Evolutionary conservation across 2,888 invertebrate species (phyloP), one percentile per base, ranked within the genome.

Genomic region (Trimorus sp.): DNA sequence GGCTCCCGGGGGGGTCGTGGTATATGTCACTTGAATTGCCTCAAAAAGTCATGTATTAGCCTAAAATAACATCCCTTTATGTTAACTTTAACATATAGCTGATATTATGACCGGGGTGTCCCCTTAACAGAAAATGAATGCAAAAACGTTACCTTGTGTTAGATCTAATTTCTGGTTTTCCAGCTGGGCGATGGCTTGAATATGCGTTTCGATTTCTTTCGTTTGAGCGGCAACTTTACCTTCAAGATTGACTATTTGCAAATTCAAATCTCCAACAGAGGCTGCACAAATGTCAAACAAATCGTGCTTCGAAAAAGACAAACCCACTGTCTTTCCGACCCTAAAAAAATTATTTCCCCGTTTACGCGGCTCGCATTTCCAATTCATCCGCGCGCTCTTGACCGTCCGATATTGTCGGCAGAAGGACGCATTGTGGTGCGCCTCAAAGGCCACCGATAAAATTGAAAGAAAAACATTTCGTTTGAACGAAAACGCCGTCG

Each of bases 141-240:
- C 26, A 26, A 26, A 26, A 3, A 51, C 70, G 75, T 86, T 93
- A 94, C 94, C 94, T 93, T 94, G 94, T 79, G 93, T 94, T 85
- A 95, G 93, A 89, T 95, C 95, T 86, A 94, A 93, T 89, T 95
- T 95, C 88, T 95, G 95, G 84, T 94, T 93, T 90, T 95, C 95
- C 79, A 95, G 90, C 78, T 93, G 92, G 86, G 94, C 93, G 82
- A 94, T 94, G 62, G 94, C 93, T 87, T 93, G 93, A 49, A 94
- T 90, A 89, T 94, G 93, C 76, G 93, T 90, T 88, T 94, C 93
- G 77, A 92, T 89, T 85, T 91, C 91, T 84, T 88, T 88, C 66
- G 86, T 84, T 85, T 92, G 91, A 80, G 87, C 84, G 54, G 88
- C 85, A 83, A 90, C 88, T 84, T 89, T 90, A 87, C 85, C 88